Base-by-base conservation (phyloP, 2,797 vertebrate genomes). In the Karalla daura region DNA sequence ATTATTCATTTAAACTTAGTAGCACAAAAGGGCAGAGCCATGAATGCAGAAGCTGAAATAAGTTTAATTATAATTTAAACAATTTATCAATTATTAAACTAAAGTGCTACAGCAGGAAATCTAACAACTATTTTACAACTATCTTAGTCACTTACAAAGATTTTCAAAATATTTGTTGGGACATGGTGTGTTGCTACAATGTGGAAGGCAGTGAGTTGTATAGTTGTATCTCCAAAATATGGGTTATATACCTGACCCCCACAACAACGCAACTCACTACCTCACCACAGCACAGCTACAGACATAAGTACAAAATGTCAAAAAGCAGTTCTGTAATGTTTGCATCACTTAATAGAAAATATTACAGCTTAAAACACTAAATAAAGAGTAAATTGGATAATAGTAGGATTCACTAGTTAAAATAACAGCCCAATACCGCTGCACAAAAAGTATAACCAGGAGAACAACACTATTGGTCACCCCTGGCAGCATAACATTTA, bases 201-300 rank as follows among this genome's bases (percentile, higher is more conserved):
- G 74, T 84, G 95, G 93, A 96, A 96, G 95, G 95, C 94, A 96
- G 95, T 95, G 95, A 93, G 93, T 95, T 95, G 95, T 94, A 95
- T 94, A 91, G 95, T 96, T 96, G 87, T 43, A 96, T 94, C 95
- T 95, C 95, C 94, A 84, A 86, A 90, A 69, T 80, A 89, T 94
- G 94, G 88, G 83, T 15, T 86, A 89, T 90, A 92, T 90, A n/a
- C 93, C 87, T 89, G 88, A 87, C 88, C 93, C 94, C 94, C 93
- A 94, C 93, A 96, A 96, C 94, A 95, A 96, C 95, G 96, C 95
- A 96, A 96, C 95, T 95, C 95, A 95, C 95, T 96, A 96, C 96
- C 95, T 96, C 95, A 95, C 85, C 91, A 87, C 80, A 84, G 79
- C 88, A 87, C 81, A 82, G 83, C 85, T 46, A 63, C 50, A 53